These are phyloP conservation scores for Psittacus erithacus DNA, from an alignment of 2,113 vertebrate species.

Conservation along the genomic window DNA sequence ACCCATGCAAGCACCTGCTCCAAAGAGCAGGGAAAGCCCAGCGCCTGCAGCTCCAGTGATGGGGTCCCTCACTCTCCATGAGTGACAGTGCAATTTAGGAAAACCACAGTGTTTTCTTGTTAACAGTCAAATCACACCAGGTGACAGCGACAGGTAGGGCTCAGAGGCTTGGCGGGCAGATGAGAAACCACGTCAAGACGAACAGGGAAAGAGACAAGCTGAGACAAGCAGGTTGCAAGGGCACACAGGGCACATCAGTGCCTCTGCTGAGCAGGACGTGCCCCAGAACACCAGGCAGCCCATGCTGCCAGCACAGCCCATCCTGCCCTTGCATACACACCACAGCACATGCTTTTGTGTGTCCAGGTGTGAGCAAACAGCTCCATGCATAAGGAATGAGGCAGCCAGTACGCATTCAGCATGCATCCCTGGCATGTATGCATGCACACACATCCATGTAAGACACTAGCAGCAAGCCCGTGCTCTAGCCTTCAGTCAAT, in stretches of 20 bases:
- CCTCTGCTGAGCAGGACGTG: not conserved
- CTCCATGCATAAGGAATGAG: not conserved
- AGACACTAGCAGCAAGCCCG: not conserved
- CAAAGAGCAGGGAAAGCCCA: not conserved
- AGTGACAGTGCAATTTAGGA: not conserved
- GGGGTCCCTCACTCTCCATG: accelerated
- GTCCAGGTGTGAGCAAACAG: accelerated
- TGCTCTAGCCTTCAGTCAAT: constrained; percentile 48
- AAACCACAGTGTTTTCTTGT: not conserved
- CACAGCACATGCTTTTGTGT: accelerated
- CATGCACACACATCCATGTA: not conserved
- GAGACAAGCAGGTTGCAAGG: not conserved
- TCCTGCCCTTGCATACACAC: not conserved
- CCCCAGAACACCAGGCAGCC: not conserved
- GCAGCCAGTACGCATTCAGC: accelerated
- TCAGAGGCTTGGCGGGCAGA: not conserved
- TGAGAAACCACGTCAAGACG: not conserved
- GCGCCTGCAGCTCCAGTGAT: not conserved
- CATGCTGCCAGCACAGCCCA: not conserved
- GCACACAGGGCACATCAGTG: accelerated
- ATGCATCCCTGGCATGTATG: not conserved
- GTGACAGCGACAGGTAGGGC: not conserved
- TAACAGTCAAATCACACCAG: not conserved
- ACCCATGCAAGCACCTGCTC: not conserved
- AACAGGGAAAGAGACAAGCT: not conserved